A percentile compares a stretch with the other conserved stretches of the same genome.
These are phyloP conservation scores for Amazona guildingii DNA, from an alignment of 2,113 vertebrate species.

Conservation along the genomic window DNA sequence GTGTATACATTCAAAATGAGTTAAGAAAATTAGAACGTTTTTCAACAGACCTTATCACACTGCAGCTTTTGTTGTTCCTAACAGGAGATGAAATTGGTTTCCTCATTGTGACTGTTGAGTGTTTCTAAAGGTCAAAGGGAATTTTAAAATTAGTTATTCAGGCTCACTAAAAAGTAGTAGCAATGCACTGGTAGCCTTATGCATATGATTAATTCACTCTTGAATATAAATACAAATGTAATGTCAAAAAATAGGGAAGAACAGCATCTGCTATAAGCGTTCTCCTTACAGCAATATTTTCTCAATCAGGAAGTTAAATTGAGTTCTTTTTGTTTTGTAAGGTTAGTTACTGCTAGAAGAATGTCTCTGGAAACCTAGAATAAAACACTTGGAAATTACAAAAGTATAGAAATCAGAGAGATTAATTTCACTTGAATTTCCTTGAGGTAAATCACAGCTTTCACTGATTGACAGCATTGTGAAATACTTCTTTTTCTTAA, in stretches of 20 bases:
- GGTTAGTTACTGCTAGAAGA: neutral
- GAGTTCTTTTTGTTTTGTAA: neutral
- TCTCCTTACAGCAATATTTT: neutral
- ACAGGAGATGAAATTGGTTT: neutral
- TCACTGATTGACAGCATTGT: neutral
- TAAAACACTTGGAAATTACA: neutral
- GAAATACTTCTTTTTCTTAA: neutral
- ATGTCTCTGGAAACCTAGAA: neutral
- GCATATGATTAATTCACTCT: neutral
- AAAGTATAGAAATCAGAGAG: neutral
- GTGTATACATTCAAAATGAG: neutral
- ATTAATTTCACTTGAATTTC: conserved; percentile 2
- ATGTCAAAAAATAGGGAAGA: neutral
- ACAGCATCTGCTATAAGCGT: neutral
- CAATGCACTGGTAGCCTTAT: neutral
- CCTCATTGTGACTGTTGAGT: neutral
- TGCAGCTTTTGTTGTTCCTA: neutral
- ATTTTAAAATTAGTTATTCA: conserved; percentile 35
- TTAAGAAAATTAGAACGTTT: neutral
- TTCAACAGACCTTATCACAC: neutral
- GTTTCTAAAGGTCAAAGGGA: conserved; percentile 21
- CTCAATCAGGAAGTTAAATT: neutral
- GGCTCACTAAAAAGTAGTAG: neutral
- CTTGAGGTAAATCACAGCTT: neutral
- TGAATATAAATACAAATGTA: neutral